Evolutionary conservation across 1,140 invertebrate genomes (phyloP).

Genomic region (Dufourea novaeangliae): DNA sequence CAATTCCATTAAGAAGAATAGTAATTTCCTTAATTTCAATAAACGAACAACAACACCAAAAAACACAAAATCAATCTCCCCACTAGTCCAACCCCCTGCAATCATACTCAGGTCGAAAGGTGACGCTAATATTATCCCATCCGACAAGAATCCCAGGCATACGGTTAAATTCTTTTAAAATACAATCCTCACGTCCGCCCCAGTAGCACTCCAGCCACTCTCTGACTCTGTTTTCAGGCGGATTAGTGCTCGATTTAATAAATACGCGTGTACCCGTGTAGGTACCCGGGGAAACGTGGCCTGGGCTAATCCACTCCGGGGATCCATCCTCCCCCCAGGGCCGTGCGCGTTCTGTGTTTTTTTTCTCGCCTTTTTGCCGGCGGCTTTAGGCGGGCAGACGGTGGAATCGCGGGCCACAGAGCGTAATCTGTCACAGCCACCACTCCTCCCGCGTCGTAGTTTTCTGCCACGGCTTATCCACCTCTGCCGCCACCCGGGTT

Average conservation of each 20-base stretch:
- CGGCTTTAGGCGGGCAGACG: constrained; percentile 61
- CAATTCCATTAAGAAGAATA: no score
- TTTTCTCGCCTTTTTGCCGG: constrained; percentile 53
- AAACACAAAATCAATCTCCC: no score
- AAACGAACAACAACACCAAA: no score
- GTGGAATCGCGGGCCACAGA: constrained; percentile 62
- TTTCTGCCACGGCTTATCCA: constrained; percentile 78
- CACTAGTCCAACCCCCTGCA: no score
- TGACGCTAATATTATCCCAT: neutral
- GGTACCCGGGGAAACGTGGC: constrained; percentile 58
- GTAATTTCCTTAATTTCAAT: no score
- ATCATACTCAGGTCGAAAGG: no score
- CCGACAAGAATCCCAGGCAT: neutral
- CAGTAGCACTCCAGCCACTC: constrained; percentile 1
- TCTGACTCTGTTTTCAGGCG: constrained; percentile 36
- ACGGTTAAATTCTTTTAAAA: constrained; percentile 23
- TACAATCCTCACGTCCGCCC: constrained; percentile 10
- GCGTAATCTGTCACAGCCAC: constrained; percentile 80
- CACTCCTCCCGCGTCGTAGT: constrained; percentile 73
- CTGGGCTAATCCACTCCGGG: constrained; percentile 62
- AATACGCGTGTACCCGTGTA: constrained; percentile 65
- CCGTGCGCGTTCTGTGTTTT: constrained; percentile 35
- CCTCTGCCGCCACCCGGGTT: constrained; percentile 60
- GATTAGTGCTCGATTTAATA: constrained; percentile 57
- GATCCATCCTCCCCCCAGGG: constrained; percentile 55